Evolutionary conservation across 2,888 invertebrate genomes (phyloP).

Genomic region (Alloscopus bannaensis): DNA sequence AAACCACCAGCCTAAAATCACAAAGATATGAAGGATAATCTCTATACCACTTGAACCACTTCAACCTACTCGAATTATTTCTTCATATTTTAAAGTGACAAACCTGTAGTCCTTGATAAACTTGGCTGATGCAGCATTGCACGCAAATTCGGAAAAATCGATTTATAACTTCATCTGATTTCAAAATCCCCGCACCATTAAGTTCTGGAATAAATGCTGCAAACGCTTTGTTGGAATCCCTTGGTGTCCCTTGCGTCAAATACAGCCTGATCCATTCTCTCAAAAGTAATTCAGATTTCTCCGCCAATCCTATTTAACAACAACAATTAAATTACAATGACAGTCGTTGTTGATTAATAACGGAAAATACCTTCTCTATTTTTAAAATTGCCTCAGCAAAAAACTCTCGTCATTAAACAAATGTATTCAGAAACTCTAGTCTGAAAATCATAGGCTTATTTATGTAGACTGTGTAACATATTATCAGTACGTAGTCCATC

Average conservation of each 20-base stretch:
- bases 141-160: slow-evolving; percentile 96
- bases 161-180: slow-evolving; percentile 97
- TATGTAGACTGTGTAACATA: background rate
- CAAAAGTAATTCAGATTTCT: slow-evolving; percentile 94
- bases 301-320: slow-evolving; percentile 82
- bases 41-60: no score
- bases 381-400: slow-evolving; percentile 53
- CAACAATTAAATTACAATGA: background rate
- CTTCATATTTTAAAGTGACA: background rate
- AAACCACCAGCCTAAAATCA: slow-evolving; percentile 68
- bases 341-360: background rate
- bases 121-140: slow-evolving; percentile 72
- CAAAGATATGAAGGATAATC: slow-evolving; percentile 12
- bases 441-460: slow-evolving; percentile 55
- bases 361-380: background rate
- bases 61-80: no score
- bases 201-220: slow-evolving; percentile 94
- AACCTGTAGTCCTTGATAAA: slow-evolving; percentile 72
- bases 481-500: background rate
- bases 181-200: slow-evolving; percentile 96
- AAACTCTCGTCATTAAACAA: slow-evolving; percentile 48
- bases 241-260: slow-evolving; percentile 86
- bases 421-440: slow-evolving; percentile 68
- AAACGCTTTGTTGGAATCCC: slow-evolving; percentile 93
- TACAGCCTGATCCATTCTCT: slow-evolving; percentile 97